Percentiles rank a stretch among this genome's conserved stretches.
These are phyloP conservation scores for Pterocles gutturalis DNA, from an alignment of 2,113 vertebrate species.

Conservation along the genomic window DNA sequence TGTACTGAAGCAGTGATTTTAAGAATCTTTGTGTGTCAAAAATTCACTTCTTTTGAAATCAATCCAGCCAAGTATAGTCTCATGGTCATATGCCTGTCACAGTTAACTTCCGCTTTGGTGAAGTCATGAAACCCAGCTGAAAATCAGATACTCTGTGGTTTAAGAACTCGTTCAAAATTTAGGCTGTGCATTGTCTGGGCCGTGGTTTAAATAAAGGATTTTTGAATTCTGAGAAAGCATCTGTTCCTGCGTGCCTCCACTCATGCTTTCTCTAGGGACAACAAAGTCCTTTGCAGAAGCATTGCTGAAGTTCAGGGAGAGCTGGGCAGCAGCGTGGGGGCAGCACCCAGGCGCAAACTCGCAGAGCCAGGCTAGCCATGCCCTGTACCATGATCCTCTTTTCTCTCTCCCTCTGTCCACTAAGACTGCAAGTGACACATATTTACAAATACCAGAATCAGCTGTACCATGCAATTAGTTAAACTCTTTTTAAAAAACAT, in stretches of 20 bases:
- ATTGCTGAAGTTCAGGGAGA: not conserved
- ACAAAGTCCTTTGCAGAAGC: not conserved
- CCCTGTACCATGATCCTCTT: not conserved
- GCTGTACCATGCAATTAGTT: not conserved
- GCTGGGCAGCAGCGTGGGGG: not conserved
- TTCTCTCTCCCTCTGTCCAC: not conserved
- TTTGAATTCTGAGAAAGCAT: not conserved
- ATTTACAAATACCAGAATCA: conserved; percentile 34
- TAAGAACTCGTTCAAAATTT: not conserved
- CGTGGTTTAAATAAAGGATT: not conserved
- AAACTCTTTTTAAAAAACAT: not conserved
- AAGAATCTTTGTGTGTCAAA: not conserved
- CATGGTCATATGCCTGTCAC: conserved; percentile 13
- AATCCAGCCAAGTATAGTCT: not conserved
- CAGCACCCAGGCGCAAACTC: fast-evolving
- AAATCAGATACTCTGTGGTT: not conserved
- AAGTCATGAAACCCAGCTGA: not conserved
- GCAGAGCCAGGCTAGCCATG: not conserved
- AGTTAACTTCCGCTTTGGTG: conserved; percentile 11
- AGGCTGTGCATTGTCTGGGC: not conserved
- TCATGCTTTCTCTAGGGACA: not conserved
- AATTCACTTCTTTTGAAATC: conserved; percentile 31
- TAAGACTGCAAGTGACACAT: not conserved
- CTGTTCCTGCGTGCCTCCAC: fast-evolving
- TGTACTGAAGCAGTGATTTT: not conserved